These are phyloP conservation scores for Perccottus glenii DNA, from an alignment of 2,113 vertebrate genomes.

Conservation along the genomic window DNA sequence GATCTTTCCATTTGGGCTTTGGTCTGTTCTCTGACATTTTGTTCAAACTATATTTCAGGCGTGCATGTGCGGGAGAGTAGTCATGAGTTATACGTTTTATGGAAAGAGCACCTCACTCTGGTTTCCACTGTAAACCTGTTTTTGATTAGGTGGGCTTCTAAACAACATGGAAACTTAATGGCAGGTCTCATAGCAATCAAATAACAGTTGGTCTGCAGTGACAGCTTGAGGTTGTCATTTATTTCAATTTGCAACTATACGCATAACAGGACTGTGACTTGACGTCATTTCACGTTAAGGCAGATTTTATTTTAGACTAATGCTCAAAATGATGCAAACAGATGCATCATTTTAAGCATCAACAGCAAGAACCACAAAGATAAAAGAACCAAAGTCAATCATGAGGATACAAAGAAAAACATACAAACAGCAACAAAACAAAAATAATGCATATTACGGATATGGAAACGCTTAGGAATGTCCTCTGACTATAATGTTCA, in stretches of 20 bases:
- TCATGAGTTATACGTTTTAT: slow-evolving; percentile 42
- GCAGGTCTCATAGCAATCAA: slow-evolving; percentile 32
- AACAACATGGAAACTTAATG: slow-evolving; percentile 28
- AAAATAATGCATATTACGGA: background rate
- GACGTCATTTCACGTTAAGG: slow-evolving; percentile 58
- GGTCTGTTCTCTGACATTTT: slow-evolving; percentile 44
- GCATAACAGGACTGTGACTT: slow-evolving; percentile 28
- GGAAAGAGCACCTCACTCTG: slow-evolving; percentile 57
- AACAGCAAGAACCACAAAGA: slow-evolving; percentile 10
- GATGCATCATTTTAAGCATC: background rate
- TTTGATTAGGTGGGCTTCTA: slow-evolving; percentile 37
- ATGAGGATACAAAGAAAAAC: slow-evolving; percentile 9
- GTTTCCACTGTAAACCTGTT: slow-evolving; percentile 48
- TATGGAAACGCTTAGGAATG: slow-evolving; percentile 34
- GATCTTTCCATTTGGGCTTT: slow-evolving; percentile 58
- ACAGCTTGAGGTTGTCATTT: slow-evolving; percentile 53
- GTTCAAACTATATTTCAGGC: slow-evolving; percentile 47
- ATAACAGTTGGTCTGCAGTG: slow-evolving; percentile 30
- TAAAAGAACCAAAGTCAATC: background rate
- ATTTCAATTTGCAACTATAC: slow-evolving; percentile 68
- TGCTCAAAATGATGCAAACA: slow-evolving; percentile 36
- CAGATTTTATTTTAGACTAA: slow-evolving; percentile 42
- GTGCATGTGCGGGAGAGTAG: slow-evolving; percentile 27
- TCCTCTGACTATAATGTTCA: slow-evolving; percentile 11
- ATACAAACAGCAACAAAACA: slow-evolving; percentile 16